Evolutionary conservation across 2,888 invertebrate species (phyloP).

Genomic region (Pseudococcus viburni): DNA sequence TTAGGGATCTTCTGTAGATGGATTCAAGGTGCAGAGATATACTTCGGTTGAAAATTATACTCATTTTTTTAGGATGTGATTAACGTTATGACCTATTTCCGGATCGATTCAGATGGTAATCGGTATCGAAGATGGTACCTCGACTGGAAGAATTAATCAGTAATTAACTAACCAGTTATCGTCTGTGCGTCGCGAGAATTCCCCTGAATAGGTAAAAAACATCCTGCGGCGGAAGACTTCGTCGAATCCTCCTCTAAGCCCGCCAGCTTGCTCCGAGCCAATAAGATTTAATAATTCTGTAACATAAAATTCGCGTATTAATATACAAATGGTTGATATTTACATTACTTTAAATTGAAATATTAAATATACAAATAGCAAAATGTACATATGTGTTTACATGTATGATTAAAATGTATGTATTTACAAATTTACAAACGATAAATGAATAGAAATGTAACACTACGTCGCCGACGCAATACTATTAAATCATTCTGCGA

Average conservation of each 20-base stretch:
- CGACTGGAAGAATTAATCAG: neutral
- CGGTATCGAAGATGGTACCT: slow-evolving; percentile 35
- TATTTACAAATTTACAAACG: slow-evolving; percentile 36
- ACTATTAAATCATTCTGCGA: slow-evolving; percentile 30
- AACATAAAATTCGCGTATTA: slow-evolving; percentile 22
- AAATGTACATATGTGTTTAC: slow-evolving; percentile 1
- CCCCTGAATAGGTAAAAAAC: slow-evolving; percentile 58
- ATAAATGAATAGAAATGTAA: slow-evolving; percentile 19
- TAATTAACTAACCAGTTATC: slow-evolving; percentile 64
- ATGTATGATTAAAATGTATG: neutral
- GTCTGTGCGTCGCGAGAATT: slow-evolving; percentile 66
- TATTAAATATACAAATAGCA: neutral
- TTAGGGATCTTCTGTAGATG: neutral
- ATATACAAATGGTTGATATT: neutral
- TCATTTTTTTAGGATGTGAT: neutral
- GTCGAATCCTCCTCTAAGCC: slow-evolving; percentile 64
- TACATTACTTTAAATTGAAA: neutral
- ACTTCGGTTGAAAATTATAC: neutral
- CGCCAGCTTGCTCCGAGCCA: slow-evolving; percentile 65
- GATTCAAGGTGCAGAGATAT: neutral
- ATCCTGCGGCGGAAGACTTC: slow-evolving; percentile 66
- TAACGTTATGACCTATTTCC: neutral
- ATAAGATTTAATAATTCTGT: slow-evolving; percentile 60
- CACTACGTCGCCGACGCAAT: slow-evolving; percentile 18
- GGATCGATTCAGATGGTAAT: neutral